A percentile compares a stretch with the other conserved stretches of the same genome.
Conservation (phyloP, 2,797 vertebrate genomes). For the Meriones psammophilus region DNA sequence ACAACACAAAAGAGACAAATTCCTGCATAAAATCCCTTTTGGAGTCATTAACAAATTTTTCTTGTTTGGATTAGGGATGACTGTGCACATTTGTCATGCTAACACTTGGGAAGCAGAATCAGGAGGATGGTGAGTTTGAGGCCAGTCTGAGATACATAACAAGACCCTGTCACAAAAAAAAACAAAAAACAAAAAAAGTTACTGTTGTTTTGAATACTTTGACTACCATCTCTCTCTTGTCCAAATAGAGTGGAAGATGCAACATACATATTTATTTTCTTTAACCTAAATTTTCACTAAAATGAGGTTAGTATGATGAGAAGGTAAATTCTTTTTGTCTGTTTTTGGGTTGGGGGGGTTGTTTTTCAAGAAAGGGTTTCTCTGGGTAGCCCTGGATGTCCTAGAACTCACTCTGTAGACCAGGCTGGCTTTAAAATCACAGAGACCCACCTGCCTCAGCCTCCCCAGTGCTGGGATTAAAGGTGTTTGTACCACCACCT, state of each 20-base stretch:
- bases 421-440: background rate
- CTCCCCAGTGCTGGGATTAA: background rate
- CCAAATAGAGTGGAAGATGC: background rate
- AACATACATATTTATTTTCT: background rate
- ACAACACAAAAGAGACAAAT: background rate
- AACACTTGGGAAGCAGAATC: background rate
- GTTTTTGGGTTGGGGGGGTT: background rate
- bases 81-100: background rate
- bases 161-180: background rate
- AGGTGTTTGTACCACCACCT: background rate
- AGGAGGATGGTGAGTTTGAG: background rate
- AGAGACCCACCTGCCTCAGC: background rate
- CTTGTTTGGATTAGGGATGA: background rate
- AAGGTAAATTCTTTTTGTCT: background rate
- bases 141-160: background rate
- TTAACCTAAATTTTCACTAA: background rate
- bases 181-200: no score
- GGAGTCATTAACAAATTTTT: background rate
- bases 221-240: background rate
- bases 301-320: background rate
- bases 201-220: background rate
- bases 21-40: background rate
- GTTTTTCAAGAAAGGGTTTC: background rate
- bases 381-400: background rate
- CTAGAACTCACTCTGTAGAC: background rate